Evolutionary conservation across 2,113 vertebrate genomes (phyloP).

Genomic region (Sorex fumeus): DNA sequence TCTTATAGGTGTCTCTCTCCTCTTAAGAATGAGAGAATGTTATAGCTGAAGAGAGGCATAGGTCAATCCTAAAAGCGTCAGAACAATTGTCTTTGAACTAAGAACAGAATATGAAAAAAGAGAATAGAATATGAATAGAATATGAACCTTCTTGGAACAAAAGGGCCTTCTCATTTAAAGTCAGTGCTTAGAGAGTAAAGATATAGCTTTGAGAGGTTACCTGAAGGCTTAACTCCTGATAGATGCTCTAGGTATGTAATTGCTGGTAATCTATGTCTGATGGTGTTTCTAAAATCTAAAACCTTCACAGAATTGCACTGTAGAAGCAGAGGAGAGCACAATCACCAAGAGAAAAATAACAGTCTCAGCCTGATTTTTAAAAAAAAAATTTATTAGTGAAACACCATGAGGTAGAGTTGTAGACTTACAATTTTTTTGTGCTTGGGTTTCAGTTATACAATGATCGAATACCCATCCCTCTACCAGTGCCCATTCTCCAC

Average conservation of each 20-base stretch:
- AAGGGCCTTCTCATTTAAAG: conserved; percentile 32
- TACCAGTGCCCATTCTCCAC: too few relatives aligned
- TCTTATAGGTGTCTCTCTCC: not conserved
- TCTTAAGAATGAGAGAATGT: conserved; percentile 40
- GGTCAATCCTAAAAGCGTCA: conserved; percentile 36
- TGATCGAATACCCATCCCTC: too few relatives aligned
- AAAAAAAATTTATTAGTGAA: too few relatives aligned
- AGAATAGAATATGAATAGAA: conserved; percentile 48
- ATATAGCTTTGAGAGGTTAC: conserved; percentile 43
- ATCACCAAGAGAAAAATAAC: not conserved
- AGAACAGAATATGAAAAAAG: conserved; percentile 40
- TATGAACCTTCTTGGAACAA: conserved; percentile 46
- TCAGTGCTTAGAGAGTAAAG: conserved; percentile 1
- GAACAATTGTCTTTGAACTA: conserved; percentile 11
- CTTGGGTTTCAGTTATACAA: too few relatives aligned
- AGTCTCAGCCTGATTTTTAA: not conserved
- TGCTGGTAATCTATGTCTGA: not conserved
- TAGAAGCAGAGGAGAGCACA: not conserved
- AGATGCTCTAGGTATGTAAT: not conserved
- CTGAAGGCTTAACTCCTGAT: conserved; percentile 23
- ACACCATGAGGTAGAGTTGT: too few relatives aligned
- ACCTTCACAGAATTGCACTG: not conserved
- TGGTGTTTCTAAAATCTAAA: not conserved
- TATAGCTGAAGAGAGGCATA: not conserved
- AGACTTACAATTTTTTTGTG: too few relatives aligned